Conservation (phyloP, 2,113 vertebrate genomes). For the Neodon shergylaensis region DNA sequence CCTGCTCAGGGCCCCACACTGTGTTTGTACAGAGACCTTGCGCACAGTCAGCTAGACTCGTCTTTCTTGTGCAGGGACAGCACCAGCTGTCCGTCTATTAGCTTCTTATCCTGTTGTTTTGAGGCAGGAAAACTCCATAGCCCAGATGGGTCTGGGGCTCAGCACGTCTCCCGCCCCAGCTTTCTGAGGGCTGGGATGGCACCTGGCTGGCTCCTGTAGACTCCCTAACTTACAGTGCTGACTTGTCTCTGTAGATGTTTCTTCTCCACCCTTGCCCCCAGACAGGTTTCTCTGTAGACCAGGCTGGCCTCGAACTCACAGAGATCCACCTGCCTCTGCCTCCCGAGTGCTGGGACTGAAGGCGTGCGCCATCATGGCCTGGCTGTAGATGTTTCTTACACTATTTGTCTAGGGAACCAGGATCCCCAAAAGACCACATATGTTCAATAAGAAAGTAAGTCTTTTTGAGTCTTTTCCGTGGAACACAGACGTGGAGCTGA, state of each 20-base stretch:
- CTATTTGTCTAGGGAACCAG: not conserved
- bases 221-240: not conserved
- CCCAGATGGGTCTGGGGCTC: not conserved
- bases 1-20: too few relatives aligned
- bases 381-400: not conserved
- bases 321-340: too few relatives aligned
- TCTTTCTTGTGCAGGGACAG: not conserved
- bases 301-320: too few relatives aligned
- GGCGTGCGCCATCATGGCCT: too few relatives aligned
- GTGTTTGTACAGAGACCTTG: not conserved
- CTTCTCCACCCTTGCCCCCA: too few relatives aligned
- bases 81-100: not conserved
- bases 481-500: not conserved
- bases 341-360: too few relatives aligned
- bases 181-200: not conserved
- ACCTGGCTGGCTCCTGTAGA: not conserved
- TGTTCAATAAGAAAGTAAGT: too few relatives aligned
- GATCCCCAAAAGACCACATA: too few relatives aligned
- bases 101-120: not conserved
- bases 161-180: too few relatives aligned
- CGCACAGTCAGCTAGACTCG: not conserved
- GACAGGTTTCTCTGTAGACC: too few relatives aligned
- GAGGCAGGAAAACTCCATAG: not conserved
- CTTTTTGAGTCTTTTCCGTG: not conserved
- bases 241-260: too few relatives aligned